A percentile compares a stretch with the other conserved stretches of the same genome.
phyloP scores from a whole-genome alignment of 2,888 invertebrate genomes.

The Mechanitis mazaeus region DNA sequence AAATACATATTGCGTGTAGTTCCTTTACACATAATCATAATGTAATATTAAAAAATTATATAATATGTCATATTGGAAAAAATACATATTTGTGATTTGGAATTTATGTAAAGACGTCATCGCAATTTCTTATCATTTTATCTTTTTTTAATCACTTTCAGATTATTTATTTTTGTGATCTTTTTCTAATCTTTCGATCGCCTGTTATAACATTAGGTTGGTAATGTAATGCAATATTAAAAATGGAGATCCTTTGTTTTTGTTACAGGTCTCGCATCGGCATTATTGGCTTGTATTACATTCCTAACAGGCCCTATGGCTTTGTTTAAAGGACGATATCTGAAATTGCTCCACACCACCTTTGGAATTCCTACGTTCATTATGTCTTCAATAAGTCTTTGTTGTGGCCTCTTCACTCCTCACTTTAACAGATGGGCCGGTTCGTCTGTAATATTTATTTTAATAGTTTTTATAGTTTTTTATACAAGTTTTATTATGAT shows the following conservation, averaged over 20 bases:
- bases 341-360: constrained; percentile 36
- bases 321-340: constrained; percentile 21
- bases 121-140: not conserved
- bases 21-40: no score
- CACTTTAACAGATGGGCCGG: constrained; percentile 39
- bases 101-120: not conserved
- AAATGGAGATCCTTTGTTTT: not conserved
- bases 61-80: no score
- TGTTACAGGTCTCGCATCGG: constrained; percentile 40
- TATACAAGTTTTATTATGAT: constrained; percentile 40
- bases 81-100: no score
- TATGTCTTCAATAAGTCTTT: constrained; percentile 41
- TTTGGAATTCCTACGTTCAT: constrained; percentile 45
- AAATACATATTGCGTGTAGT: no score
- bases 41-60: no score
- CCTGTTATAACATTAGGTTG: no score
- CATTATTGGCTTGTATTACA: constrained; percentile 30
- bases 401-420: constrained; percentile 34
- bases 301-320: constrained; percentile 35
- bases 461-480: constrained; percentile 40
- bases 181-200: no score
- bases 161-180: not conserved
- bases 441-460: constrained; percentile 26
- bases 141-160: not conserved
- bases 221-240: no score